Percentiles rank a stretch among this genome's conserved stretches.
phyloP scores from a whole-genome alignment of 2,797 vertebrate genomes.

The Fratercula arctica region DNA sequence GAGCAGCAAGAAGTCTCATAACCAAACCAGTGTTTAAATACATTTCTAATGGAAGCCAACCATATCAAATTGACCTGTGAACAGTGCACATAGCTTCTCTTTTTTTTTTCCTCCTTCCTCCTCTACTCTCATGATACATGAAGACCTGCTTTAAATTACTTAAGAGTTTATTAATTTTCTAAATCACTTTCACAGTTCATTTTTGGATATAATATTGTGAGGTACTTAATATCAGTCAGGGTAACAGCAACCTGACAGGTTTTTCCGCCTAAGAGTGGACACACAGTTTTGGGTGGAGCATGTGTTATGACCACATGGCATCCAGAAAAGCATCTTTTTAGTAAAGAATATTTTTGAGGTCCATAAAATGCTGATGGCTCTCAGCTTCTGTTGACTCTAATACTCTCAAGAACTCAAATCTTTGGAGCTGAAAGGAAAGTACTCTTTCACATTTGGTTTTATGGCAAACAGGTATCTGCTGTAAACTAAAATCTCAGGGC shows the following conservation, averaged over 20 bases:
- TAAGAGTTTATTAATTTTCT: neutral
- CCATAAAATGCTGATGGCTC: neutral
- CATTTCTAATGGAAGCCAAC: conserved; percentile 7
- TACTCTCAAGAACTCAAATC: neutral
- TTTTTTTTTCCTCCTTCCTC: neutral
- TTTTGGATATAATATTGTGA: neutral
- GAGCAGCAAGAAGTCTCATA: conserved; percentile 28
- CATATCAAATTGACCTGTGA: neutral
- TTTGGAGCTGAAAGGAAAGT: neutral
- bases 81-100: neutral
- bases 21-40: conserved; percentile 31
- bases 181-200: neutral
- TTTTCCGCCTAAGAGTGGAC: neutral
- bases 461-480: neutral
- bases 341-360: neutral
- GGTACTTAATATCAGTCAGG: neutral
- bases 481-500: neutral
- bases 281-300: neutral
- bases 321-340: neutral
- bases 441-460: neutral
- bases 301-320: neutral
- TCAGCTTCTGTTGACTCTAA: neutral
- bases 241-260: neutral
- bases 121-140: neutral
- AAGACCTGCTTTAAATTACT: neutral